Evolutionary conservation across 2,113 vertebrate species (phyloP).

Genomic region (Fregata magnificens): DNA sequence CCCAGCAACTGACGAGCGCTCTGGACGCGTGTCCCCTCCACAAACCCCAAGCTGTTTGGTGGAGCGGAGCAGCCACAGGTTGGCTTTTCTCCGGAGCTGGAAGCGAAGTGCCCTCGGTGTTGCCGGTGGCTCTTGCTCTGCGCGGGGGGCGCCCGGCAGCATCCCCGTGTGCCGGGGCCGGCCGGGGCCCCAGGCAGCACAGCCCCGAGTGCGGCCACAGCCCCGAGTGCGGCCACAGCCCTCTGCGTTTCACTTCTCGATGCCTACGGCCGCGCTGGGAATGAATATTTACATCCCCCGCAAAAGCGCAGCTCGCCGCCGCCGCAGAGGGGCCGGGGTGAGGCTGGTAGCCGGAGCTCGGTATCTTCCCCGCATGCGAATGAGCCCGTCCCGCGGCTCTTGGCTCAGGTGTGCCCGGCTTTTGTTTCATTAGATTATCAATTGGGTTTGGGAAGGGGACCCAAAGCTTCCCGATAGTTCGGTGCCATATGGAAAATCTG

Average conservation of each 20-base stretch:
- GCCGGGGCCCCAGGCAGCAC: neutral
- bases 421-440: conserved; percentile 3
- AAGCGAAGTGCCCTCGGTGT: neutral
- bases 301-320: neutral
- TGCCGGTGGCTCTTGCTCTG: too few species aligned
- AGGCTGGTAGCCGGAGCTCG: neutral
- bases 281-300: neutral
- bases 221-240: neutral
- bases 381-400: neutral
- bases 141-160: neutral
- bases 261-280: neutral
- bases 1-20: neutral
- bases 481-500: conserved; percentile 60
- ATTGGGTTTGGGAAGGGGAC: neutral
- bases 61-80: neutral
- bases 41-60: too few species aligned
- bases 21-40: neutral
- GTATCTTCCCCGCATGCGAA: neutral
- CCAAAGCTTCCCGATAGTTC: neutral
- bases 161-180: neutral
- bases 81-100: neutral
- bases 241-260: neutral
- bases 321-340: neutral
- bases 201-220: neutral
- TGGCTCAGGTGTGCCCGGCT: conserved; percentile 34